phyloP scores from a whole-genome alignment of 2,888 invertebrate genomes.

The Xanthia togata region DNA sequence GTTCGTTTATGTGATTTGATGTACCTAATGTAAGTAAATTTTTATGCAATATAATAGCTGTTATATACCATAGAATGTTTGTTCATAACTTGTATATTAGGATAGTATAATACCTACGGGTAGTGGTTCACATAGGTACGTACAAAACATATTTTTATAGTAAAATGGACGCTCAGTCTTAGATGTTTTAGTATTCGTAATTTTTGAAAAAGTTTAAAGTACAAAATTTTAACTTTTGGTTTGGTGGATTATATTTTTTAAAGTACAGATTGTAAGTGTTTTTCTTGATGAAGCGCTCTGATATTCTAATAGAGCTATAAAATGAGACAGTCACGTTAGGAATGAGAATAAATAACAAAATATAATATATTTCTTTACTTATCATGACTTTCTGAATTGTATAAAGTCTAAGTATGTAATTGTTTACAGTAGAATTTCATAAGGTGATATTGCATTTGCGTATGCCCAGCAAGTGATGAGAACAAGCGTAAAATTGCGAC shows the following conservation, averaged over 20 bases:
- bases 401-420: constrained; percentile 10
- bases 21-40: constrained; percentile 55
- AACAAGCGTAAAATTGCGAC: background rate
- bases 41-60: constrained; percentile 59
- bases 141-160: constrained; percentile 69
- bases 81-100: constrained; percentile 61
- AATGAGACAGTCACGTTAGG: background rate
- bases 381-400: constrained; percentile 14
- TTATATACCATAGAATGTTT: constrained; percentile 63
- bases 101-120: constrained; percentile 43
- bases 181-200: constrained; percentile 41
- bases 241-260: constrained; percentile 13
- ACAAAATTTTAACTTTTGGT: constrained; percentile 25
- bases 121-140: constrained; percentile 42
- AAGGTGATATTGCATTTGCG: background rate
- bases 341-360: constrained; percentile 6
- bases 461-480: background rate
- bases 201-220: constrained; percentile 37
- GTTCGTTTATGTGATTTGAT: constrained; percentile 48
- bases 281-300: background rate
- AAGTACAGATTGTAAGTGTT: background rate
- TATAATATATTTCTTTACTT: constrained; percentile 18
- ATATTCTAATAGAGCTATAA: background rate
- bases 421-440: constrained; percentile 22
- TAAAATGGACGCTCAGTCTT: constrained; percentile 59